Evolutionary conservation across 1,140 invertebrate genomes (phyloP).

Genomic region (Anadara kagoshimensis): DNA sequence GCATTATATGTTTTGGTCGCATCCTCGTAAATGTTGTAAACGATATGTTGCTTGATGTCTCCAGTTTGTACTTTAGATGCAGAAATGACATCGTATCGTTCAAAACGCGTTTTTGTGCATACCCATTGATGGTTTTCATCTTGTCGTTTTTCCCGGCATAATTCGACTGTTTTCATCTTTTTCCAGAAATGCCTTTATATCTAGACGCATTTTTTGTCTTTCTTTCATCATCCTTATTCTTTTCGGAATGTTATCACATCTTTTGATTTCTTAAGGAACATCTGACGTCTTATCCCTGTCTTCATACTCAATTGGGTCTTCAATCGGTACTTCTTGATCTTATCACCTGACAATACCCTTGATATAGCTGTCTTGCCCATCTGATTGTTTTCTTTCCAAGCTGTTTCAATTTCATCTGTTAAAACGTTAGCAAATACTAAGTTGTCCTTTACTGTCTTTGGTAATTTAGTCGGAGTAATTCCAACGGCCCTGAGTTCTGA

Average conservation of each 20-base stretch:
- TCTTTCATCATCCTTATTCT: neutral
- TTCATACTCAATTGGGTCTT: constrained; percentile 14
- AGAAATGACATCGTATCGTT: constrained; percentile 17
- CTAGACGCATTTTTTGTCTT: neutral
- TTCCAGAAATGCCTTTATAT: neutral
- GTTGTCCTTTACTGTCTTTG: constrained; percentile 1
- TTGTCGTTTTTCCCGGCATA: constrained; percentile 36
- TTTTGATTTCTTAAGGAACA: neutral
- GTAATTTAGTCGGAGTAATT: constrained; percentile 5
- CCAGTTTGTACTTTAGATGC: constrained; percentile 3
- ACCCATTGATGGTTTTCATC: neutral
- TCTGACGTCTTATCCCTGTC: neutral
- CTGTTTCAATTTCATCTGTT: constrained; percentile 1
- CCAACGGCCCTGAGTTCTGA: constrained; percentile 1
- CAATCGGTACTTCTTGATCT: constrained; percentile 10
- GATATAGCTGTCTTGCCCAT: neutral
- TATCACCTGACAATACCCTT: neutral
- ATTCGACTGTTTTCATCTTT: constrained; percentile 9
- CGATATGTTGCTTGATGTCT: neutral
- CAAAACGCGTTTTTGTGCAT: constrained; percentile 20
- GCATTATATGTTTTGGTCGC: constrained; percentile 6
- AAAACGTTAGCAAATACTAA: neutral
- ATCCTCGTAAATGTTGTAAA: neutral
- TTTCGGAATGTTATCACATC: neutral
- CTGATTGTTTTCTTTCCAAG: no score